phyloP scores from a whole-genome alignment of 2,888 invertebrate species.

The Hirudinaria manillensis region DNA sequence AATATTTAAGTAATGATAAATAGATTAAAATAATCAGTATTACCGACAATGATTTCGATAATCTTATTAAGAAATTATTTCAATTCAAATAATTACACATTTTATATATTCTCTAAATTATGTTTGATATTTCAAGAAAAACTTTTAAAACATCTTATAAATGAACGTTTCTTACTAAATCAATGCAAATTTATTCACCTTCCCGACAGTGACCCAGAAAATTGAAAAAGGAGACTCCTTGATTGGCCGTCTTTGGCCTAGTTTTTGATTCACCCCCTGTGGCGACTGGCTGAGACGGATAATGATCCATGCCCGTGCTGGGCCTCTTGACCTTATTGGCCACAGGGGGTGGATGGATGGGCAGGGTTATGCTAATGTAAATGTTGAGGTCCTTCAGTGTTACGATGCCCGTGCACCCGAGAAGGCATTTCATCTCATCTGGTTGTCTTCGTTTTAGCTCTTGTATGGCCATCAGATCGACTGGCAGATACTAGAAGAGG shows the following conservation, averaged over 20 bases:
- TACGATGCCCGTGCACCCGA: conserved; percentile 41
- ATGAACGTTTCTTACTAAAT: too few species aligned
- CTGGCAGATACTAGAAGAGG: conserved; percentile 44
- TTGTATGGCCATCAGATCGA: conserved; percentile 43
- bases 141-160: too few species aligned
- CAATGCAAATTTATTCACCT: neutral
- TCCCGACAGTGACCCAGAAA: conserved; percentile 19
- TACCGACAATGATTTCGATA: too few species aligned
- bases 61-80: too few species aligned
- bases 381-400: conserved; percentile 39
- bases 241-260: conserved; percentile 22
- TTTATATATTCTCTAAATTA: too few species aligned
- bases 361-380: conserved; percentile 44
- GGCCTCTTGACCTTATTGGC: conserved; percentile 41
- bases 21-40: too few species aligned
- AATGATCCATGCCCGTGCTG: conserved; percentile 40
- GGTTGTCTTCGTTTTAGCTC: conserved; percentile 43
- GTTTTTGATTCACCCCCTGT: neutral
- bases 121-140: too few species aligned
- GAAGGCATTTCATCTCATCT: conserved; percentile 38
- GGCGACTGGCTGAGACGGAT: neutral
- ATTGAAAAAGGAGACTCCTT: conserved; percentile 9
- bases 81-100: too few species aligned
- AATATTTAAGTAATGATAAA: too few species aligned
- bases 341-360: conserved; percentile 45